Evolutionary conservation across 1,140 invertebrate genomes (phyloP), one percentile per base, ranked within the genome.

Genomic region (Pararge aegeria): DNA sequence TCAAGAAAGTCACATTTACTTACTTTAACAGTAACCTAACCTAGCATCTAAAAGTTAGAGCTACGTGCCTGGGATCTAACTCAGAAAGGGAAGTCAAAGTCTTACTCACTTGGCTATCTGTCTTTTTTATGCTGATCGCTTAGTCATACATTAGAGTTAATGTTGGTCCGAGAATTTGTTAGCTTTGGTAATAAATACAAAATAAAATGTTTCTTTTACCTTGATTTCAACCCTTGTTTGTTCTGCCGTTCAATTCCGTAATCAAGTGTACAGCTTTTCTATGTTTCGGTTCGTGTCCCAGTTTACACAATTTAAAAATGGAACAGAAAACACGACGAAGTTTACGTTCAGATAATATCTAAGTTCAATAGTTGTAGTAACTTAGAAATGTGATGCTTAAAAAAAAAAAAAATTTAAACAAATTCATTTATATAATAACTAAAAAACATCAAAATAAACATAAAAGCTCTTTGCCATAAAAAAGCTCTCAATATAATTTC

Each of bases 181-280:
- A 49, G 27, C 24, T 49, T 29, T 27, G 19, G 1, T 29, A 49
- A 24, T 49, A 68, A 70, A 62, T 68, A 66, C 19, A 19, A 70
- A 58, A 68, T 66, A 79, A 79, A 82, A 63, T 73, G 51, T 54
- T 70, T 58, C 60, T 69, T 68, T 60, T 71, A 63, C 65, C 60
- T 73, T 72, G 68, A 69, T 78, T 78, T 77, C 70, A 70, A 68
- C 66, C 68, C 69, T 61, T 79, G 73, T 83, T 76, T 78, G 69
- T 78, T 78, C 61, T 76, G 76, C 72, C 74, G 67, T 72, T 75
- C 71, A 70, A 79, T 80, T 66, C 64, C 51, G 65, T 79, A 83
- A 79, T 80, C 70, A 79, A 75, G 74, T 80, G 80, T 80, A 70
- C 62, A 74, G 66, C 60, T 73, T 70, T 66, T 71, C 68, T 73